These are phyloP conservation scores for Ormyrus thymus DNA, from an alignment of 2,888 invertebrate species.

Conservation along the genomic window DNA sequence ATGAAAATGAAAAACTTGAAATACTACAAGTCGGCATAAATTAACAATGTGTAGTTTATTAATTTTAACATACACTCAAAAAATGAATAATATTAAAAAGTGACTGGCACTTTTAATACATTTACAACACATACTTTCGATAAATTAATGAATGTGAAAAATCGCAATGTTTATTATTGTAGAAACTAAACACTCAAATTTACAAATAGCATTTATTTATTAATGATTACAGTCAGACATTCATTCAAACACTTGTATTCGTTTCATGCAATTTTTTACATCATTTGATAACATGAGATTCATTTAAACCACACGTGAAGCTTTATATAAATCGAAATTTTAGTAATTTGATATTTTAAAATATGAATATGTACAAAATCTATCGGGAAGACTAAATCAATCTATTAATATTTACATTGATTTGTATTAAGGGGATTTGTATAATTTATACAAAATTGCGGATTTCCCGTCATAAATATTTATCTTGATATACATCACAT, in stretches of 20 bases:
- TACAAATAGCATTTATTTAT: not conserved
- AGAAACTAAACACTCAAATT: too few relatives aligned
- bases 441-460: slow-evolving; percentile 42
- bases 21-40: too few relatives aligned
- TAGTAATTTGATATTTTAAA: slow-evolving; percentile 15
- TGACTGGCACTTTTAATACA: too few relatives aligned
- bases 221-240: not conserved
- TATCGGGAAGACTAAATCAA: slow-evolving; percentile 41
- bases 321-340: not conserved
- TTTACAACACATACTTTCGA: too few relatives aligned
- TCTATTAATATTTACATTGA: slow-evolving; percentile 28
- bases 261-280: not conserved
- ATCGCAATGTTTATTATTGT: too few relatives aligned
- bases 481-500: slow-evolving; percentile 18
- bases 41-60: too few relatives aligned
- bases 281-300: slow-evolving; percentile 19
- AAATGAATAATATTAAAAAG: too few relatives aligned
- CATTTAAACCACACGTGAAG: slow-evolving; percentile 1
- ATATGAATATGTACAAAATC: slow-evolving; percentile 36
- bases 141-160: too few relatives aligned
- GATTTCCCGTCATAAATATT: slow-evolving; percentile 22
- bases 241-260: not conserved
- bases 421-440: slow-evolving; percentile 38
- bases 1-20: too few relatives aligned
- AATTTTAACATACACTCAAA: too few relatives aligned